phyloP scores from a whole-genome alignment of 2,888 invertebrate species.

The Pristionchus maxplancki region DNA sequence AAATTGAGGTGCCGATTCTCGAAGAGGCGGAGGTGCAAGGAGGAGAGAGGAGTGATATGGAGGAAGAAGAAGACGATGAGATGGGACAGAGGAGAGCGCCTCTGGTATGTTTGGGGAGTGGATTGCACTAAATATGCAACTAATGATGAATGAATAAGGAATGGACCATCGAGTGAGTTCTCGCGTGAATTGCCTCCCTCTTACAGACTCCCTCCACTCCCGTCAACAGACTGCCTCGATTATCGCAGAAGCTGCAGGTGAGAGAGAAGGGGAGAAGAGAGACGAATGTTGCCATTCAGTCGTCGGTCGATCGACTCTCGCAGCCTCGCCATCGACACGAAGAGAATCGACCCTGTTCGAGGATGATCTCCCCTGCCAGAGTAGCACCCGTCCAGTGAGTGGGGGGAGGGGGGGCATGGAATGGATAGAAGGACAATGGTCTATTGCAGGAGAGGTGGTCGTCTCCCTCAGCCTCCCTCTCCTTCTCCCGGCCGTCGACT shows the following conservation, averaged over 20 bases:
- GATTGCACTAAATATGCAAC: neutral
- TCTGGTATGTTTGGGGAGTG: no score
- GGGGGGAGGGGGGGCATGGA: neutral
- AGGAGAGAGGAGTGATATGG: neutral
- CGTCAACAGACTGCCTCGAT: neutral
- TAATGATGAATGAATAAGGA: neutral
- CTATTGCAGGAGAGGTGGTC: neutral
- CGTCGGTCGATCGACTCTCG: constrained; percentile 32
- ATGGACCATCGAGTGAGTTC: neutral
- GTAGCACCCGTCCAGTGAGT: neutral
- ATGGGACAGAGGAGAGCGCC: neutral
- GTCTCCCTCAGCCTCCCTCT: neutral
- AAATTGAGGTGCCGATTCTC: neutral
- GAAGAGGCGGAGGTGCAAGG: neutral
- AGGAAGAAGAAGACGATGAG: neutral
- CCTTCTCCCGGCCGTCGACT: constrained; percentile 17
- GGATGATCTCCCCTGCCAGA: neutral
- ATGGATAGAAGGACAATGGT: neutral
- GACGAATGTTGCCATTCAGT: neutral
- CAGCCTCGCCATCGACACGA: constrained; percentile 18
- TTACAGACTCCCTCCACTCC: neutral
- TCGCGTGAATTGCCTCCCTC: neutral
- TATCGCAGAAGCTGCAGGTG: constrained; percentile 35
- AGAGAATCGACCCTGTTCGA: neutral
- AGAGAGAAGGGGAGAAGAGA: neutral